Percentiles rank a stretch among this genome's conserved stretches.
Conservation (phyloP, 2,797 vertebrate genomes). For the Yasuhikotakia modesta region DNA sequence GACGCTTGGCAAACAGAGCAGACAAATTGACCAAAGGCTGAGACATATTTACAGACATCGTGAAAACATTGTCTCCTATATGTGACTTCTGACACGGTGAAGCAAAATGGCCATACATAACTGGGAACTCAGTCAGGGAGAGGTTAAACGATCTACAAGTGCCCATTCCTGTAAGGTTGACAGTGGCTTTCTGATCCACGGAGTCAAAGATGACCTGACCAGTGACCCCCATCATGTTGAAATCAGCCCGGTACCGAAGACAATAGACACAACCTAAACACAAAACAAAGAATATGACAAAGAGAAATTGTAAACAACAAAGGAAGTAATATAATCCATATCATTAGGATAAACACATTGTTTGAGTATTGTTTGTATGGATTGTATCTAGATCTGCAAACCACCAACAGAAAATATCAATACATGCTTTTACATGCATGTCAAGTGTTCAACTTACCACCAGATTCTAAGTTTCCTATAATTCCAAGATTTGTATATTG, state of each 20-base stretch:
- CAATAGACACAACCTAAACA: slow-evolving; percentile 66
- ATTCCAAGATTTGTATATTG: background rate
- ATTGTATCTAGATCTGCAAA: background rate
- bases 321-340: background rate
- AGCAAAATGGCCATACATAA: slow-evolving; percentile 75
- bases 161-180: slow-evolving; percentile 67
- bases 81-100: slow-evolving; percentile 72
- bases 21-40: slow-evolving; percentile 55
- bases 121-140: slow-evolving; percentile 75
- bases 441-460: background rate
- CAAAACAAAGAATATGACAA: background rate
- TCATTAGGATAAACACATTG: background rate
- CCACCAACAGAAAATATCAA: background rate
- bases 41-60: slow-evolving; percentile 51
- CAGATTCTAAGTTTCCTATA: background rate
- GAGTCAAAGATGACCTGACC: slow-evolving; percentile 73
- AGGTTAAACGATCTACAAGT: slow-evolving; percentile 67
- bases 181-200: slow-evolving; percentile 48
- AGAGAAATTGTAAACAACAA: background rate
- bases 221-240: slow-evolving; percentile 79
- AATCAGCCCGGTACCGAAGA: slow-evolving; percentile 65
- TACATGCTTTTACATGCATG: too few species aligned
- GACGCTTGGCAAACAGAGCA: slow-evolving; percentile 54
- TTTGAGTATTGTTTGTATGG: slow-evolving; percentile 4
- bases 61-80: slow-evolving; percentile 69